phyloP scores from a whole-genome alignment of 2,797 vertebrate species.

The Ataeniobius toweri region DNA sequence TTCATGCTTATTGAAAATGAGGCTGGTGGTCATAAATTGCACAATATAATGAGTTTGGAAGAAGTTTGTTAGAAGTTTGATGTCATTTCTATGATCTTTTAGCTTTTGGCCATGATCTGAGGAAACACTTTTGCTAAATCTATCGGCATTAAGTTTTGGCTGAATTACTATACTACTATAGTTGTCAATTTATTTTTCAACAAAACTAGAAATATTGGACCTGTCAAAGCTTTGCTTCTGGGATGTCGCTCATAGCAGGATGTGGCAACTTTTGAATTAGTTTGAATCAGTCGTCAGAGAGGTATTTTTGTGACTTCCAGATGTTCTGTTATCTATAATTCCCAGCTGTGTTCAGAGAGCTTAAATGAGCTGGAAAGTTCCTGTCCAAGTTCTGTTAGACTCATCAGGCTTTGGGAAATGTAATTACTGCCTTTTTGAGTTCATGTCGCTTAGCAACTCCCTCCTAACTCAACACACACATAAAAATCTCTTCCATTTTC shows the following conservation, averaged over 20 bases:
- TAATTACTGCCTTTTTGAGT: slow-evolving; percentile 76
- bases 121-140: slow-evolving; percentile 24
- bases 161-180: slow-evolving; percentile 41
- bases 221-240: slow-evolving; percentile 63
- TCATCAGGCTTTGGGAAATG: slow-evolving; percentile 77
- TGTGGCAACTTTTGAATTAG: slow-evolving; percentile 72
- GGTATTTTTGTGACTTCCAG: slow-evolving; percentile 78
- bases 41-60: slow-evolving; percentile 8
- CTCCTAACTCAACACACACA: slow-evolving; percentile 67
- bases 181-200: slow-evolving; percentile 25
- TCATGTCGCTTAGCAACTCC: slow-evolving; percentile 70
- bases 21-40: slow-evolving; percentile 17
- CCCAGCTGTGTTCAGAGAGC: slow-evolving; percentile 76
- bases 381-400: slow-evolving; percentile 76
- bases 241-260: slow-evolving; percentile 67
- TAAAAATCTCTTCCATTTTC: slow-evolving; percentile 62
- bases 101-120: slow-evolving; percentile 27
- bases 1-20: slow-evolving; percentile 2
- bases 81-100: slow-evolving; percentile 32
- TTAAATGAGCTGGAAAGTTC: slow-evolving; percentile 78
- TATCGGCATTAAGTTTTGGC: slow-evolving; percentile 40
- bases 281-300: slow-evolving; percentile 70
- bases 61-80: slow-evolving; percentile 1
- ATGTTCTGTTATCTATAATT: slow-evolving; percentile 80
- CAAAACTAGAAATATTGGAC: slow-evolving; percentile 51